Conservation (phyloP, 2,113 vertebrate genomes). For the Tretioscincus oriximinensis region DNA sequence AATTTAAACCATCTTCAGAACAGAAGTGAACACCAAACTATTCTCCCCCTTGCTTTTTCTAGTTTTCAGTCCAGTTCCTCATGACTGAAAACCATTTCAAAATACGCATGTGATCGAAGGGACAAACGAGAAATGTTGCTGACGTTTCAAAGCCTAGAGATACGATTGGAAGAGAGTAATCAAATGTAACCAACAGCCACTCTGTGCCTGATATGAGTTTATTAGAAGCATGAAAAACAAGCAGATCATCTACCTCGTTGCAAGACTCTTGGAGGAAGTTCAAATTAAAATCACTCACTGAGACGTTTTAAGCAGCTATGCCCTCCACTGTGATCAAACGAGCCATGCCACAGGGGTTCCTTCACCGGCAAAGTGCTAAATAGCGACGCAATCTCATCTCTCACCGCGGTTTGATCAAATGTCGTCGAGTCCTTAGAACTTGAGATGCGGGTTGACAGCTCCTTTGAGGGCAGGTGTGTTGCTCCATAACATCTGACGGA, state of each 20-base stretch:
- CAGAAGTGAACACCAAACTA: too few species aligned
- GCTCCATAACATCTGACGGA: neutral
- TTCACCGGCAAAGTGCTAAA: neutral
- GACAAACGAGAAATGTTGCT: neutral
- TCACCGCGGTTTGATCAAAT: neutral
- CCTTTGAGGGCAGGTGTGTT: slow-evolving; percentile 24
- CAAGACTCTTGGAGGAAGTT: neutral
- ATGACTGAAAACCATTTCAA: too few species aligned
- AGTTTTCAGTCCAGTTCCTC: too few species aligned
- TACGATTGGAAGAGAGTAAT: neutral
- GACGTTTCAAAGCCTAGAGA: neutral
- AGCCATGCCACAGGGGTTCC: fast-evolving
- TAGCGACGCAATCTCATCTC: neutral
- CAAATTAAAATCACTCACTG: neutral
- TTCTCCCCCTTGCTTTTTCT: too few species aligned
- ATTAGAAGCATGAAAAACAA: neutral
- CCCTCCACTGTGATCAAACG: neutral
- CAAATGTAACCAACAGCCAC: neutral
- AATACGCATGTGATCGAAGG: too few species aligned
- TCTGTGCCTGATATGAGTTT: too few species aligned
- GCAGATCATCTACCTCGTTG: neutral
- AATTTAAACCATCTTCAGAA: too few species aligned
- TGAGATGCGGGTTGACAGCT: neutral
- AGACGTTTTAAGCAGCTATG: neutral
- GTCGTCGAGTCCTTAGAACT: neutral